Evolutionary conservation across 2,888 invertebrate species (phyloP).

Genomic region (Meiosimyza platycephala): DNA sequence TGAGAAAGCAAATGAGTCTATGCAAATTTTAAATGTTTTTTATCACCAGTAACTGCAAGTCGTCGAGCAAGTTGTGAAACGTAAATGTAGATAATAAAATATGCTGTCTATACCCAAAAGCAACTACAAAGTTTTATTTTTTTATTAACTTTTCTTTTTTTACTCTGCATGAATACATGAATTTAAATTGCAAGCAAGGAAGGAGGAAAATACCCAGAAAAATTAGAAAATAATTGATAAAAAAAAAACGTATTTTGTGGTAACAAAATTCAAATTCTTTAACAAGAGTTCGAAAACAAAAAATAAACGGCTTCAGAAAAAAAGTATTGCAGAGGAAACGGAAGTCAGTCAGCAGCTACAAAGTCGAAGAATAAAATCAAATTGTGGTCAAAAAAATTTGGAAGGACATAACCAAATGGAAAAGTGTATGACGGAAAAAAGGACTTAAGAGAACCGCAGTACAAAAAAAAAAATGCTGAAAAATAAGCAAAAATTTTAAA

Average conservation of each 20-base stretch:
- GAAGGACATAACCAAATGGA: neutral
- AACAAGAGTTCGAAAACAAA: neutral
- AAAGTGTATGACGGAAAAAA: neutral
- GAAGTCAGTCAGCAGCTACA: conserved; percentile 4
- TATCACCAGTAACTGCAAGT: too few relatives aligned
- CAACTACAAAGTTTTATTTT: too few relatives aligned
- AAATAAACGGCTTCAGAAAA: neutral
- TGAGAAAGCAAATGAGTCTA: neutral
- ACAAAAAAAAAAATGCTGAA: neutral
- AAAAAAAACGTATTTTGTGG: conserved; percentile 23
- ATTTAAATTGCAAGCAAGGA: conserved; percentile 41
- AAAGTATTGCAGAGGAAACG: conserved; percentile 15
- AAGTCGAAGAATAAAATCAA: conserved; percentile 9
- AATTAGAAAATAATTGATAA: conserved; percentile 44
- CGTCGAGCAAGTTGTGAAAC: too few relatives aligned
- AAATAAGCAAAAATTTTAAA: neutral
- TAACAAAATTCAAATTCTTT: conserved; percentile 21
- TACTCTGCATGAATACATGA: conserved; percentile 41
- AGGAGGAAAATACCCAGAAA: conserved; percentile 30
- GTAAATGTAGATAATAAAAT: too few relatives aligned
- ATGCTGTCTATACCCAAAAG: too few relatives aligned
- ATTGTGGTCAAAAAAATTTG: conserved; percentile 6
- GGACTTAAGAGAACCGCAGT: neutral
- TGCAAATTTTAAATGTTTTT: neutral
- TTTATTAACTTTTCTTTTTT: neutral